Base-by-base conservation (phyloP, 2,888 invertebrate species). In the Oligia fasciuncula region DNA sequence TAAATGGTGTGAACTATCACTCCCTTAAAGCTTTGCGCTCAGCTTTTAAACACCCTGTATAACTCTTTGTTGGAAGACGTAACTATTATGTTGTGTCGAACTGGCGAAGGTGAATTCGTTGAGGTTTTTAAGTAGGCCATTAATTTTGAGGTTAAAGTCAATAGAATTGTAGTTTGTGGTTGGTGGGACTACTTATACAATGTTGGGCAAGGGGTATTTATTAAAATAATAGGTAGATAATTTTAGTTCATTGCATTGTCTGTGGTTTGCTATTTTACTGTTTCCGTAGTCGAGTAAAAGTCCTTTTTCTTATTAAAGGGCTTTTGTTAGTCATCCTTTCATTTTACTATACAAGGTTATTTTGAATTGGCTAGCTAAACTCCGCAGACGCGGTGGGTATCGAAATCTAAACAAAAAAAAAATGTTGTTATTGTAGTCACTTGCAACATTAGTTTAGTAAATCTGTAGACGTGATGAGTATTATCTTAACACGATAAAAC, bases 41-140 rank as follows among this genome's bases (percentile, higher is more conserved):
- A 43, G 43, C 9, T 43, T 43, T 9, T 9, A 43, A 43, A 43
- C 43, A 43, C 9, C 43, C 43, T 43, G 0, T 40, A 35, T 76
- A 79, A 71, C n/a, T 69, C 68, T 74, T 86, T 82, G 68, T 83
- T 35, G 54, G n/a, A 49, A 73, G 40, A 80, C 74, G 76, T 77
- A 79, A 77, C 69, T 79, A 76, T 79, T 78, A 77, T 69, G 43
- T 72, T 79, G 76, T 77, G 78, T 84, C 72, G 68, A 86, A 80
- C 54, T 68, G 49, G 35, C 57, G 43, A 65, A 80, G 68, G 77
- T 77, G 73, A 46, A 68, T 77, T 77, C 35, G 35, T 43, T 65
- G 17, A 51, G 43, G 49, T 71, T 70, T 79, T 72, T 74, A 69
- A 70, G 66, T 46, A 79, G 65, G 63, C 4, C 6, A 75, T 74